These are phyloP conservation scores for Avahi laniger DNA, from an alignment of 2,797 vertebrate genomes.

Conservation along the genomic window DNA sequence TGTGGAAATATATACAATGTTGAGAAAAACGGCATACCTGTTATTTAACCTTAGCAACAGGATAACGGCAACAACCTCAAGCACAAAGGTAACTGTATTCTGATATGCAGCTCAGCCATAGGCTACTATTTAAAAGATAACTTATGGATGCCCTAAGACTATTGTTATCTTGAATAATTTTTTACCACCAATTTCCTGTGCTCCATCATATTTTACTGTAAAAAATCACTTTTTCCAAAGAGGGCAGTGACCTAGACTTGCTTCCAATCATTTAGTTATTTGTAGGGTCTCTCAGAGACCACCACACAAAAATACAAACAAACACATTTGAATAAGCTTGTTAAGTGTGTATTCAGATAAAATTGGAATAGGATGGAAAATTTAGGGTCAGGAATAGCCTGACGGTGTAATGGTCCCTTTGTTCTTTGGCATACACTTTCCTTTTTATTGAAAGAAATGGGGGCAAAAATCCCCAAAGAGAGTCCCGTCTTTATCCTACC, in stretches of 20 bases:
- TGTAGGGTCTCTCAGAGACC: neutral
- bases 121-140: conserved; percentile 31
- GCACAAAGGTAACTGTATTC: neutral
- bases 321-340: neutral
- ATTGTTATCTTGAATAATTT: conserved; percentile 58
- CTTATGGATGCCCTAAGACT: neutral
- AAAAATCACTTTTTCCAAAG: neutral
- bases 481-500: neutral
- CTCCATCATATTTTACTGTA: neutral
- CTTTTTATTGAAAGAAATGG: neutral
- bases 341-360: neutral
- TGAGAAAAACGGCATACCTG: neutral
- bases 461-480: neutral
- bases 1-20: neutral
- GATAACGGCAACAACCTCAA: conserved; percentile 10
- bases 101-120: neutral
- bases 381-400: no score
- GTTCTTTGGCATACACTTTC: neutral
- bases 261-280: neutral
- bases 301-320: neutral
- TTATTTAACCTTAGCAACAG: conserved; percentile 22
- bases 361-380: neutral
- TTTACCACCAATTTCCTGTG: neutral
- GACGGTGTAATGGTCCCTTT: neutral
- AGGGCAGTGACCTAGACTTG: neutral